Evolutionary conservation across 2,888 invertebrate genomes (phyloP).

Genomic region (Drosophila anomalata): DNA sequence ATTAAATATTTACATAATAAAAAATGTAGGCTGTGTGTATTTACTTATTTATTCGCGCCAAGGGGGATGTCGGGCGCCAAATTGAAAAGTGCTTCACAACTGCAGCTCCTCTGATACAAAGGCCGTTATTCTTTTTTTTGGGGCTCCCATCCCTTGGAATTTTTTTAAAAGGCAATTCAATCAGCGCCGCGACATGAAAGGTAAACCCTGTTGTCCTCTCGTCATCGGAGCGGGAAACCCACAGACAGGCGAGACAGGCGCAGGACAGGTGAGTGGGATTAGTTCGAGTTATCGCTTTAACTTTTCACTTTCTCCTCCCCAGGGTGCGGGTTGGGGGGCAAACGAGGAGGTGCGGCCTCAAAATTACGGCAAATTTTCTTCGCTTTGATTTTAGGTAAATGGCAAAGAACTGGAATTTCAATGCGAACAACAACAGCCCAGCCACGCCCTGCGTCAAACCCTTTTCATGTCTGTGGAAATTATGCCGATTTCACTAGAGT

Average conservation of each 20-base stretch:
- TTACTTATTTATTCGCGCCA: conserved; percentile 40
- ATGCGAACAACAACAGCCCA: conserved; percentile 18
- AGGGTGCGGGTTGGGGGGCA: neutral
- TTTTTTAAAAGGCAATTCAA: conserved; percentile 42
- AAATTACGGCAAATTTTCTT: conserved; percentile 39
- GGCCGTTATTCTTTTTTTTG: conserved; percentile 4
- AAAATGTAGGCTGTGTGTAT: conserved; percentile 58
- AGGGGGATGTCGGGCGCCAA: conserved; percentile 14
- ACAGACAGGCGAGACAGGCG: conserved; percentile 38
- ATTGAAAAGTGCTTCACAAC: conserved; percentile 42
- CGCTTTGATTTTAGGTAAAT: conserved; percentile 31
- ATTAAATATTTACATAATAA: conserved; percentile 76
- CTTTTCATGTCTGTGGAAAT: conserved; percentile 62
- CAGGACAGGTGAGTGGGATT: conserved; percentile 30
- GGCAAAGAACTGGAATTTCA: conserved; percentile 54
- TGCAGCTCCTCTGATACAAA: conserved; percentile 31
- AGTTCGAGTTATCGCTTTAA: conserved; percentile 29
- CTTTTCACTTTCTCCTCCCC: conserved; percentile 30
- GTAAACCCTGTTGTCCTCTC: conserved; percentile 38
- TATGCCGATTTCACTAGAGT: conserved; percentile 28
- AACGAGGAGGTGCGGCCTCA: conserved; percentile 16
- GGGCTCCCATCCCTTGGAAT: conserved; percentile 4
- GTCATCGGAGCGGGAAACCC: conserved; percentile 19
- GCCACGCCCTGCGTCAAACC: conserved; percentile 63
- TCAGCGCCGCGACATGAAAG: conserved; percentile 52